Base-by-base conservation (phyloP, 2,888 invertebrate genomes). In the Nemapogon koenigi region DNA sequence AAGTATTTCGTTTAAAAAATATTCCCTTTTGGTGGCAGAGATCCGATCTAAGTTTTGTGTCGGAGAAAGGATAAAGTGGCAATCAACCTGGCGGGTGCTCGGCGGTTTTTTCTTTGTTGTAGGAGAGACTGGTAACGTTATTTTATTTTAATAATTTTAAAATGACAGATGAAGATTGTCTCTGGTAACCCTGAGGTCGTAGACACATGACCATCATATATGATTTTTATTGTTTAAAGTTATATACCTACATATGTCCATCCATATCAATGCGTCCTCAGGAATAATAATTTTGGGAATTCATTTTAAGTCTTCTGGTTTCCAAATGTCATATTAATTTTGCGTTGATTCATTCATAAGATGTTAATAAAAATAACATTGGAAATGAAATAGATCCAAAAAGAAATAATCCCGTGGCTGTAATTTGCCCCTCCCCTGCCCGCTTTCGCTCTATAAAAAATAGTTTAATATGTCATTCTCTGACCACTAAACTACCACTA, bases 21-120 rank as follows among this genome's bases (percentile, higher is more conserved):
- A 49, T 49, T 53, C 51, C 57, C 64, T 69, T 69, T 43, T 61
- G 50, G 57, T 51, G 51, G 50, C 22, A 39, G 55, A 59, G 75
- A 78, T 78, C 68, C 66, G 69, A 78, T 76, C 75, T 65, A 59
- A 55, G 49, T 58, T 62, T 65, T 65, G 70, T 69, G 73, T 72
- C 63, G 71, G 59, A 63, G 68, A 68, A 69, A 52, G 70, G 62
- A 72, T 73, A 70, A 71, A 66, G 51, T 59, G 52, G 59, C 62
- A 54, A 62, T 67, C 59, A 51, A 56, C 61, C 56, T 60, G 51
- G 66, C 68, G 69, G 72, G 68, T 67, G 75, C 65, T 48, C 58
- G 48, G 45, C 47, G 18, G 13, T 35, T 57, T 62, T 64, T 67
- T 65, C 64, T 46, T 49, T 49, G 44, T 47, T 36, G 28, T 22